These are phyloP conservation scores for Malaclemys terrapin DNA, from an alignment of 2,113 vertebrate species.

Conservation along the genomic window DNA sequence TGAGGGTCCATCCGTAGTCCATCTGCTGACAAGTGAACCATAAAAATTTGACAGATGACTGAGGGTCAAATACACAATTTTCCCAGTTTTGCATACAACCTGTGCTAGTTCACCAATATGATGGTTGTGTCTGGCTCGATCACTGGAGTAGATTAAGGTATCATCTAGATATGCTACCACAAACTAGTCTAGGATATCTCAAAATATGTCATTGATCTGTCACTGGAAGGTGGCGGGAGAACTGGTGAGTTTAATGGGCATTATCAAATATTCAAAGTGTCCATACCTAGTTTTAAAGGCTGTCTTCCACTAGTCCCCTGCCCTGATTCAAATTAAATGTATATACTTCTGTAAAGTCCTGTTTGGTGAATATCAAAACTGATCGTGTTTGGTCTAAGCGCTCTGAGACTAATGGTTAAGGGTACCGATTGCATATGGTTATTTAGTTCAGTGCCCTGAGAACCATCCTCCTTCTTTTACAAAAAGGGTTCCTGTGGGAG, in stretches of 20 bases:
- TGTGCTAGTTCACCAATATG: background rate
- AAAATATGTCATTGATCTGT: background rate
- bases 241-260: background rate
- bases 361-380: background rate
- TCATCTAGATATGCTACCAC: background rate
- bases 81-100: background rate
- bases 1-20: background rate
- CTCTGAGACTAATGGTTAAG: too few species aligned
- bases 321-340: background rate
- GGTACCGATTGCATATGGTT: too few species aligned
- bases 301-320: background rate
- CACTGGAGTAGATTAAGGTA: background rate
- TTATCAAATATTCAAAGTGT: background rate
- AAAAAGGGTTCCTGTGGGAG: too few species aligned
- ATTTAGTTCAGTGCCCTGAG: too few species aligned
- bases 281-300: background rate
- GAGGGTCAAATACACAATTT: background rate
- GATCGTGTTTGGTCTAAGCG: background rate
- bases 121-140: background rate
- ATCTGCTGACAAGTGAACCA: background rate
- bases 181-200: background rate
- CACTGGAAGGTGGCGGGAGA: background rate
- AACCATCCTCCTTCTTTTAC: too few species aligned
- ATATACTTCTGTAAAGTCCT: background rate
- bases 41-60: background rate